These are phyloP conservation scores for Lasioglossum figueresi DNA, from an alignment of 2,888 invertebrate genomes.

Conservation along the genomic window DNA sequence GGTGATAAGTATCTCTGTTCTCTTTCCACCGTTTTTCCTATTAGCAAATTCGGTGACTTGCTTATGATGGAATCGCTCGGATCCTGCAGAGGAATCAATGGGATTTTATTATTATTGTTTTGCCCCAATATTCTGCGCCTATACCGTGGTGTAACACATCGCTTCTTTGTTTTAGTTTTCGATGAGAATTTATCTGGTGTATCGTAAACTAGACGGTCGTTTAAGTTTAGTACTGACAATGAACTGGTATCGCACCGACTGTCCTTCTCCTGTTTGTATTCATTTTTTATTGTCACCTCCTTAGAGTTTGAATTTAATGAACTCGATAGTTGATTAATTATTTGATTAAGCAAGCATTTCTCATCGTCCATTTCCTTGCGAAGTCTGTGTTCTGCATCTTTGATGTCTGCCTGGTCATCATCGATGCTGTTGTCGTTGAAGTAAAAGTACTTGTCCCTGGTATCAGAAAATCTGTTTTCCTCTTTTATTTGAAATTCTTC, in stretches of 20 bases:
- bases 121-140: slow-evolving; percentile 19
- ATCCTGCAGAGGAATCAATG: slow-evolving; percentile 24
- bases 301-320: slow-evolving; percentile 67
- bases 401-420: slow-evolving; percentile 29
- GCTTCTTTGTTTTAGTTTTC: slow-evolving; percentile 26
- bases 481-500: neutral
- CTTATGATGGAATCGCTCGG: slow-evolving; percentile 70
- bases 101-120: slow-evolving; percentile 25
- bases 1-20: slow-evolving; percentile 38
- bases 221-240: slow-evolving; percentile 24
- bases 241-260: slow-evolving; percentile 20
- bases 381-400: slow-evolving; percentile 40
- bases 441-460: neutral
- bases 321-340: slow-evolving; percentile 73
- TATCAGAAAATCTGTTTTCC: neutral
- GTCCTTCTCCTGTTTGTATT: neutral
- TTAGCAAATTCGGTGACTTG: slow-evolving; percentile 77
- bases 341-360: slow-evolving; percentile 72
- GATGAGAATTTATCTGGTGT: slow-evolving; percentile 17
- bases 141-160: slow-evolving; percentile 41
- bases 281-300: slow-evolving; percentile 18
- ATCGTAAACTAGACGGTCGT: slow-evolving; percentile 4
- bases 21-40: neutral
- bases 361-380: slow-evolving; percentile 65
- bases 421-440: neutral